Evolutionary conservation across 2,797 vertebrate genomes (phyloP), one percentile per base, ranked within the genome.

Genomic region (Champsocephalus gunnari): DNA sequence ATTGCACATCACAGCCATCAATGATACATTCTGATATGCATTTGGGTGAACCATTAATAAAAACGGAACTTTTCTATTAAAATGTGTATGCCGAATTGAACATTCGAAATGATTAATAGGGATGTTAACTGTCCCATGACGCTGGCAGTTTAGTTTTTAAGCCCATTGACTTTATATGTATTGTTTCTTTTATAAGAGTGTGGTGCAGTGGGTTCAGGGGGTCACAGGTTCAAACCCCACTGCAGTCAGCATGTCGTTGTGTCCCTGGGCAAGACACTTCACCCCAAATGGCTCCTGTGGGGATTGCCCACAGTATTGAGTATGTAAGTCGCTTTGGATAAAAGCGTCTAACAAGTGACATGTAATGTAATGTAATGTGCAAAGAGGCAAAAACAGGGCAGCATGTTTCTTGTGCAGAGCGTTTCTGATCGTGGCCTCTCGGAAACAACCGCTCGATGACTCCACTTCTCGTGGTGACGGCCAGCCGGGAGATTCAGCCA

Each of bases 391-490:
- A 21, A 12, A 48, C 57, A 55, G 64, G 67, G 61, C 72, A 62
- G 77, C 69, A 1, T 69, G 80, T 38, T 16, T 57, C 9, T 17
- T 47, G 66, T 58, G 77, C 64, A 44, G 56, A 82, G 81, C 64
- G 61, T 38, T 85, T 88, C 59, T 62, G 79, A 48, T 86, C 61
- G 71, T 77, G 80, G 85, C 82, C 87, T 88, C 91, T 88, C 65
- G 84, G 88, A 89, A 89, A 94, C 92, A 93, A 92, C 93, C 92
- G 92, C 92, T 90, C 66, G 85, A 89, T 95, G 94, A 95, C 92
- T 93, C 87, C 77, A 78, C 89, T 89, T 92, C 92, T 91, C 88
- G 88, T 94, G 92, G 81, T 92, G 87, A 88, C 66, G 53, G 75
- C 83, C 79, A 62, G 87, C 82, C 78, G 78, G 68, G 43, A 87